phyloP scores from a whole-genome alignment of 2,888 invertebrate species.

The Paralinhomoeus sp. region DNA sequence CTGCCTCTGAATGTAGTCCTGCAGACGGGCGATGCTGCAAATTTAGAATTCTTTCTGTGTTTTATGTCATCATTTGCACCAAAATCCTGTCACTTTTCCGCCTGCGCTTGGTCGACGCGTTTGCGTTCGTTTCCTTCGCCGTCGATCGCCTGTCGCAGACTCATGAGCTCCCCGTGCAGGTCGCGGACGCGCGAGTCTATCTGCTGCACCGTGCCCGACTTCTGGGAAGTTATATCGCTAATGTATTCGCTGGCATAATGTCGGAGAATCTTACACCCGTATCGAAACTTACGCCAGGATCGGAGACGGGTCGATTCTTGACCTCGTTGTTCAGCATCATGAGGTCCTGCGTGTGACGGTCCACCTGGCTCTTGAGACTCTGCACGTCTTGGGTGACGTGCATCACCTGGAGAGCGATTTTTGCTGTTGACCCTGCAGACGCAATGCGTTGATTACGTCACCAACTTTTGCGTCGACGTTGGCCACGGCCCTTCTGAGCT shows the following conservation, averaged over 20 bases:
- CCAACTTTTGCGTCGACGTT: neutral
- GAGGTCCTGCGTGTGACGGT: conserved; percentile 11
- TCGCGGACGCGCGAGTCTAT: conserved; percentile 17
- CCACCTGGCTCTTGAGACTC: conserved; percentile 9
- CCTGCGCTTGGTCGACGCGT: conserved; percentile 10
- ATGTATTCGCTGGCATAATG: too few species aligned
- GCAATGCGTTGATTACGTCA: neutral
- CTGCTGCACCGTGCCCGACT: conserved; percentile 7
- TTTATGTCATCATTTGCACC: too few species aligned
- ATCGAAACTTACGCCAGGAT: neutral
- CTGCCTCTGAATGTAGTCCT: conserved; percentile 15
- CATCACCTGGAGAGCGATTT: neutral
- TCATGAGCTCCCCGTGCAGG: conserved; percentile 16
- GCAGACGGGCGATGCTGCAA: conserved; percentile 15
- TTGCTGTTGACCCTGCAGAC: neutral
- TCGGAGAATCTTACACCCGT: too few species aligned
- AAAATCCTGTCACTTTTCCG: neutral
- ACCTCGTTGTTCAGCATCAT: conserved; percentile 10
- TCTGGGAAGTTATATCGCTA: too few species aligned
- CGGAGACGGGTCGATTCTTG: conserved; percentile 10
- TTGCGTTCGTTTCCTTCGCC: conserved; percentile 14
- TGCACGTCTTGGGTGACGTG: neutral
- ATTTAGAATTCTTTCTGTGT: too few species aligned
- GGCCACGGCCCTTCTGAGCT: neutral
- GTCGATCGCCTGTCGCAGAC: conserved; percentile 12